Evolutionary conservation across 2,797 vertebrate species (phyloP), one percentile per base, ranked within the genome.

Genomic region (Tadarida brasiliensis): DNA sequence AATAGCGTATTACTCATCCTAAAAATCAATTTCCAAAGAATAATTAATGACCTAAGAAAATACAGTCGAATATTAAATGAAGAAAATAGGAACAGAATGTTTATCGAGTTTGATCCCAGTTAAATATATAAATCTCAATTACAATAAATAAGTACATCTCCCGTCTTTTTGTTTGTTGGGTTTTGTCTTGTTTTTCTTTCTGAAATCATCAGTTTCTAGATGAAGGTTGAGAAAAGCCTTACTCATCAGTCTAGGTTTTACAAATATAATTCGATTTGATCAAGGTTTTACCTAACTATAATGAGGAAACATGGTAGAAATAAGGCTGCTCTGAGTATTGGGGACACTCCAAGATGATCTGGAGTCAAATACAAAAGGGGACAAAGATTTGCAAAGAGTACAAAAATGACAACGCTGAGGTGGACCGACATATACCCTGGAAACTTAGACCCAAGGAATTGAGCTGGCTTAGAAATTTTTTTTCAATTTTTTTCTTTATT

Each of bases 21-120:
- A 91, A 88, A 92, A 87, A 51, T 88, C 20, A 88, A n/a, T 70
- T 95, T 93, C 90, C 63, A 87, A 76, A 51, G 54, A 85, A n/a
- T 85, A 90, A 90, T 68, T 67, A 91, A 95, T 96, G 71, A 81
- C 47, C 54, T 93, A 49, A 83, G 33, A 33, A 94, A 91, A 74
- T 80, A 87, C 7, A 68, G 2, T 74, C 59, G n/a, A 39, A 63
- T 78, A 70, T 85, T 82, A 94, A 92, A 71, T 84, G 24, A 78
- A 83, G 54, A 81, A 63, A 91, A 51, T 51, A 67, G 20, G 22
- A 71, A 70, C 24, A 89, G 14, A 82, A 81, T 95, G 10, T 86
- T 82, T 93, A 51, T 73, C 88, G 16, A 49, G 11, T 87, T 95
- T 94, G 28, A 65, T 78, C 16, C 1, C 12, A 88, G 44, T 88